Percentiles rank a stretch among this genome's conserved stretches.
phyloP scores from a whole-genome alignment of 2,888 invertebrate genomes.

The Parnassius glacialis region DNA sequence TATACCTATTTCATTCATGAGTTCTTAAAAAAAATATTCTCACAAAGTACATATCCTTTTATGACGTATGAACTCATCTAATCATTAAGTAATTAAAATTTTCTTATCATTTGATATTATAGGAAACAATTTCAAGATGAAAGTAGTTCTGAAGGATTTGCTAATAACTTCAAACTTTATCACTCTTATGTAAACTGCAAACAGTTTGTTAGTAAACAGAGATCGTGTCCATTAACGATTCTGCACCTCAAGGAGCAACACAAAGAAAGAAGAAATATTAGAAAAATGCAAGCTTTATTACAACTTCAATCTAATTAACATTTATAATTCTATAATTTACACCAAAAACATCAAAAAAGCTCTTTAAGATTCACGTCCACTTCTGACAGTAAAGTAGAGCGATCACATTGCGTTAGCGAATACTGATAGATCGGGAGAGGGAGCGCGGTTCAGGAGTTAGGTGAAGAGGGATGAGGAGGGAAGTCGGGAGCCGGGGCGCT shows the following conservation, averaged over 20 bases:
- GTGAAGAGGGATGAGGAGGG: constrained; percentile 42
- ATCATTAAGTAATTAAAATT: too few species aligned
- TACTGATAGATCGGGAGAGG: constrained; percentile 64
- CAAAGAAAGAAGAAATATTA: constrained; percentile 61
- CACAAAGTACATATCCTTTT: too few species aligned
- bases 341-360: constrained; percentile 62
- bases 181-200: constrained; percentile 8
- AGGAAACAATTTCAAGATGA: not conserved
- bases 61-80: too few species aligned
- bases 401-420: constrained; percentile 74
- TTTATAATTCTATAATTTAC: constrained; percentile 53
- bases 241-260: constrained; percentile 50
- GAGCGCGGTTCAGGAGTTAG: constrained; percentile 41
- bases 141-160: not conserved
- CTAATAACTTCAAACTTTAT: constrained; percentile 3
- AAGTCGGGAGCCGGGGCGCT: constrained; percentile 65
- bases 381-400: constrained; percentile 67
- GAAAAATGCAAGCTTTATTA: constrained; percentile 79
- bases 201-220: constrained; percentile 28
- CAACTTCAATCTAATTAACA: constrained; percentile 76
- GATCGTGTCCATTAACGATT: constrained; percentile 67
- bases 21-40: too few species aligned
- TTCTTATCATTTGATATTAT: too few species aligned
- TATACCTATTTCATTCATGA: too few species aligned
- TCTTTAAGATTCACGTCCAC: constrained; percentile 61